phyloP scores from a whole-genome alignment of 2,797 vertebrate species.

The Channallabes apus region DNA sequence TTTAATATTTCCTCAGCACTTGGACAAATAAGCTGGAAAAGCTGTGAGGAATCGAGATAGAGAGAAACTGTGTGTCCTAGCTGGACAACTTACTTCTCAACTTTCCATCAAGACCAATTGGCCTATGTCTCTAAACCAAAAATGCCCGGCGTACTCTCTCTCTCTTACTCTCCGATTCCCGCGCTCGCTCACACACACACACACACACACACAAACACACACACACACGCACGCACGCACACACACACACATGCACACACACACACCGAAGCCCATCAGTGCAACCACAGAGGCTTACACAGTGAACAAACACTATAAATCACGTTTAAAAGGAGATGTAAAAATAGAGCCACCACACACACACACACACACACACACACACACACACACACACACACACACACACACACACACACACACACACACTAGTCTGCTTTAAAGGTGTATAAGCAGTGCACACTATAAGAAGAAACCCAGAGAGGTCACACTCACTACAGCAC shows the following conservation, averaged over 20 bases:
- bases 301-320: slow-evolving; percentile 79
- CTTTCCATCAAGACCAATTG: slow-evolving; percentile 67
- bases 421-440: slow-evolving; percentile 65
- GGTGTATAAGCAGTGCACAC: slow-evolving; percentile 68
- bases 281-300: slow-evolving; percentile 77
- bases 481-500: slow-evolving; percentile 55
- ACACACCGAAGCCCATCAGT: slow-evolving; percentile 38
- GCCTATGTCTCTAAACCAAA: slow-evolving; percentile 20
- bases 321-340: slow-evolving; percentile 73
- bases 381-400: slow-evolving; percentile 43
- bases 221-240: slow-evolving; percentile 41
- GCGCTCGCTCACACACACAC: slow-evolving; percentile 46
- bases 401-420: too few relatives aligned
- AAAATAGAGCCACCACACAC: slow-evolving; percentile 65
- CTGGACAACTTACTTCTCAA: slow-evolving; percentile 71
- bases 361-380: slow-evolving; percentile 41
- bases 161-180: slow-evolving; percentile 12
- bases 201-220: slow-evolving; percentile 34
- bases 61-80: slow-evolving; percentile 63
- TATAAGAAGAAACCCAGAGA: slow-evolving; percentile 72
- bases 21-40: slow-evolving; percentile 95
- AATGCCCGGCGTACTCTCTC: neutral
- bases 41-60: slow-evolving; percentile 84
- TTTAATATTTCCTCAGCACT: slow-evolving; percentile 99
- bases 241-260: slow-evolving; percentile 24